Evolutionary conservation across 2,113 vertebrate genomes (phyloP), one percentile per base, ranked within the genome.

Genomic region (Halichoeres trimaculatus): DNA sequence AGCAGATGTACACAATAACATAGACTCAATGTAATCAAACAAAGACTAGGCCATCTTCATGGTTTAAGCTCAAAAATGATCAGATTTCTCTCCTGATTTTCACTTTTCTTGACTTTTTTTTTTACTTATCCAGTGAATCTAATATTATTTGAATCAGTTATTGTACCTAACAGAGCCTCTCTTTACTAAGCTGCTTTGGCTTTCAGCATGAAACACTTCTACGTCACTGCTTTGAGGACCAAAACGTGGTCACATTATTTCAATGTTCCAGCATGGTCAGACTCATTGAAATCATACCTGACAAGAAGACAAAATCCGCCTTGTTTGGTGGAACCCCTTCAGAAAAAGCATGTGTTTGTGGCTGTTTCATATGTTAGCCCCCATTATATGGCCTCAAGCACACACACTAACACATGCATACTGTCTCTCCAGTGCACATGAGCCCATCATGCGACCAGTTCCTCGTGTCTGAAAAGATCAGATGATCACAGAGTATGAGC

Each of bases 401-500:
- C 14, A 40, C 24, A 60, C 16, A 68, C 5, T 34, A 56, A 79
- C 52, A 61, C 70, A 63, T 61, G 50, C 38, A 40, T 38, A 40
- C 60, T 68, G 64, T 72, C 59, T 68, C 54, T 83, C 13, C 26
- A 24, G 63, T 35, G 65, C 66, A 85, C 88, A 86, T 76, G 68
- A 74, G 74, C 71, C 53, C 26, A 26, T 86, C 84, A 85, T 89
- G 85, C 59, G 73, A 84, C 76, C 74, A n/a, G 26, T 58, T 81
- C 80, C 76, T 79, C 65, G 66, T 87, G 83, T 70, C 74, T 81
- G 78, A 60, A 72, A 79, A 58, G 76, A 91, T 84, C 84, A 81
- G 81, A 88, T 91, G 78, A 89, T 90, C 80, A 54, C 80, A 72
- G 68, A 78, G 74, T 77, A 78, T 83, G 82, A 81, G 75, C 78